Conservation (phyloP, 2,113 vertebrate species). For the Mixornis gularis region DNA sequence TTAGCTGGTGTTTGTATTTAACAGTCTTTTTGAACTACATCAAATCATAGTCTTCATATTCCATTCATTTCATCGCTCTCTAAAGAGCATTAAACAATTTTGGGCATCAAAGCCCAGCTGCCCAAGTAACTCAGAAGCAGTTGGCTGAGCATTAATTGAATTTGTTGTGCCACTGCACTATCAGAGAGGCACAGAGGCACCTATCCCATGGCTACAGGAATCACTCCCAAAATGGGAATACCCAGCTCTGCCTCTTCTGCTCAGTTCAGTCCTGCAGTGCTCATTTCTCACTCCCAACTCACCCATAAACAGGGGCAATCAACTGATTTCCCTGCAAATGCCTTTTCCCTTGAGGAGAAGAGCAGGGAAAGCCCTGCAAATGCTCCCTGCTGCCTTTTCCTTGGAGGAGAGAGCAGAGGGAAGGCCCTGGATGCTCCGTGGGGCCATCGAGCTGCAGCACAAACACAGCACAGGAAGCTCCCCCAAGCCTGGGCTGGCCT, state of each 20-base stretch:
- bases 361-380: background rate
- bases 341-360: background rate
- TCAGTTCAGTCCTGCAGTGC: background rate
- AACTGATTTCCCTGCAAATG: background rate
- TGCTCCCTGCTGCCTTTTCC: background rate
- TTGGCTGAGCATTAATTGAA: background rate
- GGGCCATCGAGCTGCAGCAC: background rate
- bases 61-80: background rate
- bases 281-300: background rate
- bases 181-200: background rate
- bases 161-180: background rate
- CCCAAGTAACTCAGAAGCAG: background rate
- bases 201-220: background rate
- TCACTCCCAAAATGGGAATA: background rate
- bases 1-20: background rate
- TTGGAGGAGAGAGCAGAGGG: background rate
- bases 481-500: slow-evolving; percentile 9
- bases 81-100: background rate
- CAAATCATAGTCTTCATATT: background rate
- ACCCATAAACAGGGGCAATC: background rate
- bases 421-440: background rate
- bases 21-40: background rate
- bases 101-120: background rate
- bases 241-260: background rate
- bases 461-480: slow-evolving; percentile 57